Evolutionary conservation across 2,888 invertebrate genomes (phyloP), one percentile per base, ranked within the genome.

Genomic region (Lutraria lutraria): DNA sequence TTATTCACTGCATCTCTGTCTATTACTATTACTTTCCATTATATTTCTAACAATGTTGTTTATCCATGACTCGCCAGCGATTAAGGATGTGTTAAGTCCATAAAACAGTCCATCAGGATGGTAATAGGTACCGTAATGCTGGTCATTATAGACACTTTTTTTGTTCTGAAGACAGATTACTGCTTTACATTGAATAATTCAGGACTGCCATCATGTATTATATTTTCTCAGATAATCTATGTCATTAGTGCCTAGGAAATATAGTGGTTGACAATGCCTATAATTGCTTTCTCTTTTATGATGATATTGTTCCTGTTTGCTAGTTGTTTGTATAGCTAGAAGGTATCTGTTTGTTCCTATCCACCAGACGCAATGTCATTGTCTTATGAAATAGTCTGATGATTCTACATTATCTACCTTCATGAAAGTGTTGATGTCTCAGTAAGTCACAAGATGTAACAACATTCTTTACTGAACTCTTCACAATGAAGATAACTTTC

Each of bases 171-270:
- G 76, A 76, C 31, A 76, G 34, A 76, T 34, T 34, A 76, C n/a
- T 25, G 2, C 21, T 12, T 76, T 25, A 16, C 76, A 76, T 76
- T 76, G 76, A 76, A 76, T 76, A 76, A 76, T 76, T 76, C 34
- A 31, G 34, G 6, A 34, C 31, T 34, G 76, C 19, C 34, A 34
- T 76, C 76, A 76, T 76, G 34, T 76, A 76, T 76, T 31, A 16
- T 31, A 76, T 83, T 60, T 52, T 72, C 15, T 21, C 6, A 12
- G 34, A 68, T 8, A 84, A 76, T 43, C 29, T 53, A 19, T 76
- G 53, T 76, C 68, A 84, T 72, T 84, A 84, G 29, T 21, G 34
- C 53, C 19, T 81, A 10, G 72, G 19, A 84, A 84, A 72, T 72
- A 53, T 54, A 84, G 53, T 29, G 2, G 31, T 84, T 84, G 76